A percentile compares a stretch with the other conserved stretches of the same genome.
phyloP scores from a whole-genome alignment of 2,888 invertebrate genomes.

The Gymnoscelis rufifasciata region DNA sequence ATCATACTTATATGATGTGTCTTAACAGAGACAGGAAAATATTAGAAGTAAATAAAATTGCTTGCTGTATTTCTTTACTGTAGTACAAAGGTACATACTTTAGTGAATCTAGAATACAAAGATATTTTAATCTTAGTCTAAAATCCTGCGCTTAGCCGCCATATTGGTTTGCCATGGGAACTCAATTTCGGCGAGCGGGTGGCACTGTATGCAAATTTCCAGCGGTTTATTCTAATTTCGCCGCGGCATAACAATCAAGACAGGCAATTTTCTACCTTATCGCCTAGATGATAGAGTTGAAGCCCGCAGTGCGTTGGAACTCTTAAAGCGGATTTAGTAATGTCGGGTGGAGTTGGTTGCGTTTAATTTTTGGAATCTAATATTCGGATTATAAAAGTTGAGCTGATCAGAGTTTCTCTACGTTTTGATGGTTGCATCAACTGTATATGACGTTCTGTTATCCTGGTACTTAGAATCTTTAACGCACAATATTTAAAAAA shows the following conservation, averaged over 20 bases:
- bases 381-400: not conserved
- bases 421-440: too few species aligned
- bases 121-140: not conserved
- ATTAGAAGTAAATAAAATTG: too few species aligned
- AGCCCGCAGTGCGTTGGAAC: constrained; percentile 7
- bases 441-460: too few species aligned
- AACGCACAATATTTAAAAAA: too few species aligned
- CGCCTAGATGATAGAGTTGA: constrained; percentile 14
- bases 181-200: constrained; percentile 45
- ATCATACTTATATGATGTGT: too few species aligned
- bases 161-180: constrained; percentile 51
- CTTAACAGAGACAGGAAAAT: too few species aligned
- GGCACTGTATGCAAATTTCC: constrained; percentile 48
- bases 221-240: constrained; percentile 43
- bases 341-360: constrained; percentile 21
- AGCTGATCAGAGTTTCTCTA: not conserved
- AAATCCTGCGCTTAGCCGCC: constrained; percentile 22
- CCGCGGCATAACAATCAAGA: constrained; percentile 20
- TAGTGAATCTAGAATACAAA: too few species aligned
- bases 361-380: constrained; percentile 13
- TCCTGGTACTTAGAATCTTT: too few species aligned
- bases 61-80: too few species aligned
- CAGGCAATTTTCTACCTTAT: constrained; percentile 19
- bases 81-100: too few species aligned
- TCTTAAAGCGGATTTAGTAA: constrained; percentile 26